Conservation (phyloP, 2,797 vertebrate species). For the Menidia menidia region DNA sequence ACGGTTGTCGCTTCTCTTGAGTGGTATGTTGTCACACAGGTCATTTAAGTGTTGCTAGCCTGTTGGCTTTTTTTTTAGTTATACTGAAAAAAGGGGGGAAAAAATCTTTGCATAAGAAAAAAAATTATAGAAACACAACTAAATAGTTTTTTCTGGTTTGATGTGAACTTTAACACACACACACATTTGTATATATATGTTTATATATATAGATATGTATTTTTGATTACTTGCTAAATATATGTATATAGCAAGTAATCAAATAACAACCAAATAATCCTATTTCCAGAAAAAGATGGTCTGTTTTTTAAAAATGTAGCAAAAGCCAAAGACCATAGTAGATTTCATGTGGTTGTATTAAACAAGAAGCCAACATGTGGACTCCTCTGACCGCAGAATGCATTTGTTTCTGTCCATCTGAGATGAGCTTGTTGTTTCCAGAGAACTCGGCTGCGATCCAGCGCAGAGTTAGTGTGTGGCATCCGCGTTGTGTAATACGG, state of each 20-base stretch:
- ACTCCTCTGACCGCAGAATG: background rate
- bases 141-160: background rate
- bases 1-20: slow-evolving; percentile 4
- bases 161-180: background rate
- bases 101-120: background rate
- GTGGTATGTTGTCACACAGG: background rate
- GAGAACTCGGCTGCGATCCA: background rate
- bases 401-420: background rate
- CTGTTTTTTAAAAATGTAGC: too few species aligned
- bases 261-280: too few species aligned
- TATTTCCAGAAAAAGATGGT: too few species aligned
- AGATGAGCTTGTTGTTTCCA: background rate
- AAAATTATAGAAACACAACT: background rate
- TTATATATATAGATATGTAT: too few species aligned
- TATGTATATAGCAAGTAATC: too few species aligned
- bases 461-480: background rate
- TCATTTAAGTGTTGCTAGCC: background rate
- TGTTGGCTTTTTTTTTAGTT: background rate
- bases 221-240: too few species aligned
- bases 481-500: background rate
- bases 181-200: too few species aligned
- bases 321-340: too few species aligned
- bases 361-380: background rate
- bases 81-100: background rate
- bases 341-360: too few species aligned